Evolutionary conservation across 2,888 invertebrate species (phyloP).

Genomic region (Agriopis marginaria): DNA sequence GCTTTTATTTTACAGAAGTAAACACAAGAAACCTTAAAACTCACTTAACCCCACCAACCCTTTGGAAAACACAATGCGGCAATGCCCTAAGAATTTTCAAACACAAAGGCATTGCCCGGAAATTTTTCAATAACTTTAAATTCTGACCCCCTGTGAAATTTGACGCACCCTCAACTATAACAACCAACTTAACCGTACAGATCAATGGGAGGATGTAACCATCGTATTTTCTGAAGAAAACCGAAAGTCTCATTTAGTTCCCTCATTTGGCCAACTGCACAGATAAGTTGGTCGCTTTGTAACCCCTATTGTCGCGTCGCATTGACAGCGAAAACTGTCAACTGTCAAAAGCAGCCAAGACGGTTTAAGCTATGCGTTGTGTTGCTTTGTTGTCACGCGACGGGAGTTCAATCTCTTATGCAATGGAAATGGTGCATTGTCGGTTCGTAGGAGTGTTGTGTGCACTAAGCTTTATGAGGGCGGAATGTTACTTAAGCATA

Average conservation of each 20-base stretch:
- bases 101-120: conserved; percentile 7
- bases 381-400: conserved; percentile 73
- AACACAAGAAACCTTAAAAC: conserved; percentile 49
- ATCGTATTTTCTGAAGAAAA: neutral
- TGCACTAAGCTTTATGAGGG: conserved; percentile 53
- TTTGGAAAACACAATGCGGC: conserved; percentile 60
- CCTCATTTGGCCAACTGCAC: neutral
- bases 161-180: conserved; percentile 78
- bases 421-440: conserved; percentile 31
- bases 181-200: neutral
- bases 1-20: conserved; percentile 32
- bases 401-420: conserved; percentile 35
- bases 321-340: conserved; percentile 84
- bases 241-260: neutral
- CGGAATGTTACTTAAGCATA: conserved; percentile 23
- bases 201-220: neutral
- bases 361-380: conserved; percentile 83
- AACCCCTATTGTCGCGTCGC: conserved; percentile 74
- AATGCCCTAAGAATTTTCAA: conserved; percentile 57
- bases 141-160: conserved; percentile 66
- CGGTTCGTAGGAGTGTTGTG: conserved; percentile 21
- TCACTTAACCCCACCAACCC: conserved; percentile 59
- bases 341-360: conserved; percentile 85
- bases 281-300: neutral
- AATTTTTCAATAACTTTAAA: conserved; percentile 83